Percentiles rank a stretch among this genome's conserved stretches.
These are phyloP conservation scores for Spodoptera litura DNA, from an alignment of 1,140 invertebrate species.

Conservation along the genomic window DNA sequence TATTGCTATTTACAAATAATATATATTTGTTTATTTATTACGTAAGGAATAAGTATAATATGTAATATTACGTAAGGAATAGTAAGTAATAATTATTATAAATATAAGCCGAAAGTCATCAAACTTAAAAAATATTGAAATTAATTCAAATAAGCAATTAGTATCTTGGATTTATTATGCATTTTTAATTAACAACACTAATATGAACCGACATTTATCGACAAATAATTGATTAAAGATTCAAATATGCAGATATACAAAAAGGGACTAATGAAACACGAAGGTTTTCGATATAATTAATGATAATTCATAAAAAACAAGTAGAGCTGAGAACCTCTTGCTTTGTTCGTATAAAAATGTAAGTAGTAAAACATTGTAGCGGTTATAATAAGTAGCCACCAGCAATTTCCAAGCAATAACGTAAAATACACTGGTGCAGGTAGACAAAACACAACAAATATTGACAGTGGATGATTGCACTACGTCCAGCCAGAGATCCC, in stretches of 20 bases:
- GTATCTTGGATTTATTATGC: neutral
- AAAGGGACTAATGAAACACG: slow-evolving; percentile 17
- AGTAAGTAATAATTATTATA: no score
- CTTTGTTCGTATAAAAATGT: neutral
- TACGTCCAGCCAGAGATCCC: slow-evolving; percentile 76
- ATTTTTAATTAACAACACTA: slow-evolving; percentile 5
- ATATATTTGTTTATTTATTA: neutral
- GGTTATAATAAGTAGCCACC: slow-evolving; percentile 46
- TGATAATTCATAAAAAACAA: slow-evolving; percentile 13
- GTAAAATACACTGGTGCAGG: slow-evolving; percentile 71
- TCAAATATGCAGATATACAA: slow-evolving; percentile 21
- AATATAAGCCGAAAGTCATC: no score
- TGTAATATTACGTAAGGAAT: neutral
- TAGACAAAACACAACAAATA: slow-evolving; percentile 79
- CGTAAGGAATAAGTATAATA: neutral
- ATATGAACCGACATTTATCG: slow-evolving; percentile 8
- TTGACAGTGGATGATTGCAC: slow-evolving; percentile 83
- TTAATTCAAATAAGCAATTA: neutral
- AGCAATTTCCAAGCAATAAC: slow-evolving; percentile 56
- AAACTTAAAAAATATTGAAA: neutral
- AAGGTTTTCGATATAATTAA: neutral
- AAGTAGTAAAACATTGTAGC: slow-evolving; percentile 45
- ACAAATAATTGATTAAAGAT: slow-evolving; percentile 10
- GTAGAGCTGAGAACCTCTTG: neutral
- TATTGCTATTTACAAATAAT: neutral